These are phyloP conservation scores for Helogale parvula DNA, from an alignment of 2,113 vertebrate genomes.

Conservation along the genomic window DNA sequence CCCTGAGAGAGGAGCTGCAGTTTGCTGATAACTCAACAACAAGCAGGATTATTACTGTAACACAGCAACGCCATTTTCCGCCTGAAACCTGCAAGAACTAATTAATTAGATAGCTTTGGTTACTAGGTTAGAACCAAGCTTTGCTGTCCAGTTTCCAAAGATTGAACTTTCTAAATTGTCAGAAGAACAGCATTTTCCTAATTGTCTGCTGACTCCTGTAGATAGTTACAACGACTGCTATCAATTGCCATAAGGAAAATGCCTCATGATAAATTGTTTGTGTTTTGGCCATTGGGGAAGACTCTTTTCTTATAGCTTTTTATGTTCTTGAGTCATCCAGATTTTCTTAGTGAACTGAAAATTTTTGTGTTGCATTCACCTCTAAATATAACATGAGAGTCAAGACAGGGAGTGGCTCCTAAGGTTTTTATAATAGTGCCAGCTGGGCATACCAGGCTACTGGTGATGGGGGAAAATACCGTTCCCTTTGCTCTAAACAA, in stretches of 20 bases:
- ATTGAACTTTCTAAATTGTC: constrained; percentile 65
- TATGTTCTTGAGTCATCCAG: constrained; percentile 15
- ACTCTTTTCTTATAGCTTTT: neutral
- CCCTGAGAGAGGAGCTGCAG: constrained; percentile 71
- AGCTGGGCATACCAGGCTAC: neutral
- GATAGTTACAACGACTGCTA: constrained; percentile 28
- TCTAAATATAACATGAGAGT: constrained; percentile 2
- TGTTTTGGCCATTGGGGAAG: constrained; percentile 38
- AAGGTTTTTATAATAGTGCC: neutral
- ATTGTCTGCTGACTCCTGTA: constrained; percentile 55
- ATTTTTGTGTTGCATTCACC: neutral
- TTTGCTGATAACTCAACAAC: constrained; percentile 75
- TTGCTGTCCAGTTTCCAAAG: constrained; percentile 64
- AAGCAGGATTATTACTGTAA: constrained; percentile 70
- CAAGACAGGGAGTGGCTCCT: neutral
- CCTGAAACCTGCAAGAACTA: constrained; percentile 65
- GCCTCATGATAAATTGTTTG: constrained; percentile 13
- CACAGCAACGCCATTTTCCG: constrained; percentile 58
- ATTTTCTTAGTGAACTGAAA: constrained; percentile 30
- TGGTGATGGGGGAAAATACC: neutral
- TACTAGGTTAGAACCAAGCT: constrained; percentile 74
- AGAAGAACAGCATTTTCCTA: constrained; percentile 63
- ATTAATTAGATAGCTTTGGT: constrained; percentile 77
- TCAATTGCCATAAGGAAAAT: constrained; percentile 40
- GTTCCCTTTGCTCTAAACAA: constrained; percentile 33